phyloP scores from a whole-genome alignment of 2,113 vertebrate genomes.

The Ceyx cyanopectus region DNA sequence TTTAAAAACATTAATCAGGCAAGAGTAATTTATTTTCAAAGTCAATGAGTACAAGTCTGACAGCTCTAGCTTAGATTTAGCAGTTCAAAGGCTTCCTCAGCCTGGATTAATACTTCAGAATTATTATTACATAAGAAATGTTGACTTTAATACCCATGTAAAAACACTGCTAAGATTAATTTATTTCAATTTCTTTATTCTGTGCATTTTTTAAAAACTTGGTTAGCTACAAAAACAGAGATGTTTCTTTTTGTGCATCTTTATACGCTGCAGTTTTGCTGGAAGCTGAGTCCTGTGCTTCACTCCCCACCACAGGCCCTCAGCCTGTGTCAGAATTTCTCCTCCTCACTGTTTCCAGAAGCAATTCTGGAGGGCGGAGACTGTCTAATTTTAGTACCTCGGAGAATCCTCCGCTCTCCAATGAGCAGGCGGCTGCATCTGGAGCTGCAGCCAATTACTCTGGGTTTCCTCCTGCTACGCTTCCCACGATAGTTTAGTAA shows the following conservation, averaged over 20 bases:
- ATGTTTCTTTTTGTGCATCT: background rate
- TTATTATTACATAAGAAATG: background rate
- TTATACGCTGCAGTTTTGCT: accelerated
- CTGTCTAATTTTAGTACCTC: slow-evolving; percentile 58
- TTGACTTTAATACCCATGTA: background rate
- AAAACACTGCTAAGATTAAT: background rate
- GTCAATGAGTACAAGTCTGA: background rate
- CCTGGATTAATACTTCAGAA: background rate
- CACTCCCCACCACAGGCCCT: background rate
- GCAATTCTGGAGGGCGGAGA: slow-evolving; percentile 63
- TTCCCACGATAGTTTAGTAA: slow-evolving; percentile 53
- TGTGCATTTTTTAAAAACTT: no score
- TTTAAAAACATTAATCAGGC: background rate
- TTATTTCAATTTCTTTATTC: background rate
- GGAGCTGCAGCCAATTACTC: slow-evolving; percentile 60
- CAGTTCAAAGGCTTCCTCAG: slow-evolving; percentile 3
- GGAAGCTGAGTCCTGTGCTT: accelerated
- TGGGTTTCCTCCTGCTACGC: slow-evolving; percentile 18
- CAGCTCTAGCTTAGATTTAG: background rate
- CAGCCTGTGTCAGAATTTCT: background rate
- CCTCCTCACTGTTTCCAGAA: slow-evolving; percentile 64
- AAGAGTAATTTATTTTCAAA: background rate
- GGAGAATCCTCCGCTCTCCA: slow-evolving; percentile 46
- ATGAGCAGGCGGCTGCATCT: slow-evolving; percentile 22
- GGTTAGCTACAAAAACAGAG: no score